Percentiles rank a stretch among this genome's conserved stretches.
phyloP scores from a whole-genome alignment of 2,888 invertebrate species.

The Drosophila buzzatii region DNA sequence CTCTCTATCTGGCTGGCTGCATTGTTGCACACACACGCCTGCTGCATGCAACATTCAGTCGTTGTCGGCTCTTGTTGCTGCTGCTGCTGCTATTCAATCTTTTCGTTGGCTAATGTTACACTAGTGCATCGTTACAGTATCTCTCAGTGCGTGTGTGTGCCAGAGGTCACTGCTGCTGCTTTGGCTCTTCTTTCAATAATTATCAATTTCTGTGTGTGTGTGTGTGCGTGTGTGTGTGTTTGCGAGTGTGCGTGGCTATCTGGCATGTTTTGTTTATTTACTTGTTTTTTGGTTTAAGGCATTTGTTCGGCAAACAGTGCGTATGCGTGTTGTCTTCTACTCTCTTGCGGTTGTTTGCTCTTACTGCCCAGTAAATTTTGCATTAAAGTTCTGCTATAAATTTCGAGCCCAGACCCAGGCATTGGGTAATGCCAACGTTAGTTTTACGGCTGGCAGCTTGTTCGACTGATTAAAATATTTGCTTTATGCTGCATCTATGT shows the following conservation, averaged over 20 bases:
- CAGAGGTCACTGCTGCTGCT: conserved; percentile 52
- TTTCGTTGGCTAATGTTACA: conserved; percentile 80
- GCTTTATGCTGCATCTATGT: conserved; percentile 21
- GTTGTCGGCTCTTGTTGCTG: conserved; percentile 25
- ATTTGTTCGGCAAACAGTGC: conserved; percentile 69
- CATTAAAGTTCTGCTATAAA: conserved; percentile 51
- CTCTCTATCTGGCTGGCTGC: conserved; percentile 21
- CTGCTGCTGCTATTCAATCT: conserved; percentile 73
- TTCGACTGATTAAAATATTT: conserved; percentile 63
- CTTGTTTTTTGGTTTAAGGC: conserved; percentile 75
- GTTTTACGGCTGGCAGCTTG: conserved; percentile 36
- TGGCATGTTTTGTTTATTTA: conserved; percentile 72
- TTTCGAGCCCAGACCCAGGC: conserved; percentile 24
- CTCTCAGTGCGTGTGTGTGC: conserved; percentile 18
- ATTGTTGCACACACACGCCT: conserved; percentile 33
- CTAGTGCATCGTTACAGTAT: conserved; percentile 75
- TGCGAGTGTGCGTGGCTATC: conserved; percentile 38
- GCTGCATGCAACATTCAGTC: conserved; percentile 65
- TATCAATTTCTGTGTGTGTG: conserved; percentile 68
- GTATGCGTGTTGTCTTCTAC: conserved; percentile 64
- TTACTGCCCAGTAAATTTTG: conserved; percentile 59
- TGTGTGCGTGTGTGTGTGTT: conserved; percentile 17
- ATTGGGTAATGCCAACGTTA: conserved; percentile 14
- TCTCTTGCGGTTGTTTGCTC: conserved; percentile 44
- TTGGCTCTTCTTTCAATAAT: conserved; percentile 66